Base-by-base conservation (phyloP, 1,140 invertebrate species). In the Hermatobates lingyangjiaoensis region DNA sequence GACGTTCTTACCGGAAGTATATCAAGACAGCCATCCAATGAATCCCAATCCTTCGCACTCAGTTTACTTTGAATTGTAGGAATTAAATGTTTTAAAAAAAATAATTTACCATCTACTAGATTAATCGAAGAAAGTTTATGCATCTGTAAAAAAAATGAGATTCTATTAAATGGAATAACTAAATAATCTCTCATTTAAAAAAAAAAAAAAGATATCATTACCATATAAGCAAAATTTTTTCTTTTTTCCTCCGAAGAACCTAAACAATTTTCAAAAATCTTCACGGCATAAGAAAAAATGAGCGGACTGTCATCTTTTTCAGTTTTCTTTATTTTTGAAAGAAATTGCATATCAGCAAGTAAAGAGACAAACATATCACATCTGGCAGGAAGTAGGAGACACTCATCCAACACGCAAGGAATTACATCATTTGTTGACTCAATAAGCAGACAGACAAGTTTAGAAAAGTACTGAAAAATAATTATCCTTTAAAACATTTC, bases 1-100 rank as follows among this genome's bases (percentile, higher is more conserved):
- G n/a, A n/a, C n/a, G n/a, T n/a, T n/a, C 48, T 49, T 49, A 49
- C 48, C 2, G 10, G 18, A 23, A 49, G 25, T 24, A 49, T 20
- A 49, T 49, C 48, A 14, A 49, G 30, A n/a, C 18, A 49, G n/a
- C 34, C 34, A 1, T 38, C 20, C 4, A 49, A n/a, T 38, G 5
- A 20, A 15, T 34, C 21, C 21, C 24, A 15, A 3, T 49, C 20
- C 15, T 49, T 49, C 21, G 34, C 34, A 12, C 25, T 24, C 18
- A 49, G 20, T 18, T 34, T 38, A 26, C 27, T 26, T 15, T 49
- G 23, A 49, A 49, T 21, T 34, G 20, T 38, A 12, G 48, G 48
- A 2, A 49, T 15, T 14, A 49, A 28, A 49, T 49, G 34, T n/a
- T 18, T 24, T 1, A 34, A 23, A 15, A 49, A 49, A 24, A 49